A percentile compares a stretch with the other conserved stretches of the same genome.
These are phyloP conservation scores for Leucophora obtusa DNA, from an alignment of 2,888 invertebrate genomes.

Conservation along the genomic window DNA sequence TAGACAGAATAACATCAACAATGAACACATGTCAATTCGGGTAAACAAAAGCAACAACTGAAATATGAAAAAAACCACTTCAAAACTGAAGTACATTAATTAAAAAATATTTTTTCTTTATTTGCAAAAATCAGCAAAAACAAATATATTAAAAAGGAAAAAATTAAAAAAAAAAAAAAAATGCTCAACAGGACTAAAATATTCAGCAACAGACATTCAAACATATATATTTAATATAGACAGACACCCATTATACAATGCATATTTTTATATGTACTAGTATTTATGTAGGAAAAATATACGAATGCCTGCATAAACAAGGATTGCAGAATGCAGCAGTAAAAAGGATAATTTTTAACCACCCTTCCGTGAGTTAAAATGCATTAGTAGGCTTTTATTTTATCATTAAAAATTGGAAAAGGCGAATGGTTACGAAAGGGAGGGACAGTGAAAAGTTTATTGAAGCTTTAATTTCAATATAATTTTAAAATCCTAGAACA, in stretches of 20 bases:
- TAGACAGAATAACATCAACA: conserved; percentile 46
- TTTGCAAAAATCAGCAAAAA: conserved; percentile 22
- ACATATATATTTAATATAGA: not conserved
- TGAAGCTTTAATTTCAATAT: not conserved
- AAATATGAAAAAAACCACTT: conserved; percentile 51
- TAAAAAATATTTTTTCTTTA: conserved; percentile 62
- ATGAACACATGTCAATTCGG: conserved; percentile 55
- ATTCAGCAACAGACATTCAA: not conserved
- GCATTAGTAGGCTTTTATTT: conserved; percentile 56
- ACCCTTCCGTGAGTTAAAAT: conserved; percentile 37
- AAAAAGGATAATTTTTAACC: conserved; percentile 1
- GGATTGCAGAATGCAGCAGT: conserved; percentile 39
- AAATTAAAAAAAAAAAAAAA: conserved; percentile 36
- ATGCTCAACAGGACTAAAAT: conserved; percentile 7
- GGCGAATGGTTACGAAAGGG: not conserved
- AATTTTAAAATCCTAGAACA: not conserved
- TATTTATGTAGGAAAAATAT: not conserved
- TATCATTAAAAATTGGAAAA: conserved; percentile 47
- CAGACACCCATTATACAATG: conserved; percentile 14
- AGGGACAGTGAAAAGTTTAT: not conserved
- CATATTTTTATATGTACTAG: not conserved
- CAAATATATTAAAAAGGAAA: not conserved
- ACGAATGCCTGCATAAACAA: not conserved
- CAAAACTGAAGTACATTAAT: conserved; percentile 63
- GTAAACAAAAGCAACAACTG: conserved; percentile 39